A percentile compares a stretch with the other conserved stretches of the same genome.
Evolutionary conservation across 2,888 invertebrate genomes (phyloP).

Genomic region (Tryphoninae sp.): DNA sequence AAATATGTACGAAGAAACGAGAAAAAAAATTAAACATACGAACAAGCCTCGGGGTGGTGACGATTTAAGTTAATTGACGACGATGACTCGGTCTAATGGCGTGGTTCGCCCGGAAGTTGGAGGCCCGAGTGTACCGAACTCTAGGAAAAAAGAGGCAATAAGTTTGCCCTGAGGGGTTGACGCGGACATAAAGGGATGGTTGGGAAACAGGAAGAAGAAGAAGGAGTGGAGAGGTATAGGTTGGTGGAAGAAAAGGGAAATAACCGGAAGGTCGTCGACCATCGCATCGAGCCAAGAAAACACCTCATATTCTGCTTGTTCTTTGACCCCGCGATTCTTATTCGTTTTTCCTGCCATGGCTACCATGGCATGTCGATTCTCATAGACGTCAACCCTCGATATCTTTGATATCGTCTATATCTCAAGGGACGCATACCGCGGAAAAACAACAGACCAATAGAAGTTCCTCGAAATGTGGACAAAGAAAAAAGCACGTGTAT

Average conservation of each 20-base stretch:
- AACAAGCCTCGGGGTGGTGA: not conserved
- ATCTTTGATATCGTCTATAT: conserved; percentile 25
- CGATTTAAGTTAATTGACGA: not conserved
- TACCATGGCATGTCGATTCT: conserved; percentile 28
- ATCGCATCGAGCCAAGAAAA: conserved; percentile 34
- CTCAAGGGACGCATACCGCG: conserved; percentile 28
- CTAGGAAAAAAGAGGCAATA: conserved; percentile 18
- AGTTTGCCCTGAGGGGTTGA: conserved; percentile 22
- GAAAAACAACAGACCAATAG: conserved; percentile 4
- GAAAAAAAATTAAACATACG: too few relatives aligned
- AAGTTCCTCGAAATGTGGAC: conserved; percentile 28
- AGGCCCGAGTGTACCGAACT: conserved; percentile 24
- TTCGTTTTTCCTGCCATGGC: conserved; percentile 38
- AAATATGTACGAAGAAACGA: too few relatives aligned
- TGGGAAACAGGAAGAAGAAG: conserved; percentile 34
- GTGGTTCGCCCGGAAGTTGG: conserved; percentile 7
- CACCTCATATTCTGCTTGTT: conserved; percentile 34
- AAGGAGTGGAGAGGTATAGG: conserved; percentile 10
- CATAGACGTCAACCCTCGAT: conserved; percentile 29
- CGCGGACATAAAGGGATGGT: conserved; percentile 36
- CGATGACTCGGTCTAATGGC: not conserved
- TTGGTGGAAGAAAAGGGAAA: conserved; percentile 18
- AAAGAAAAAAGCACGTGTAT: not conserved
- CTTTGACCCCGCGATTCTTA: conserved; percentile 43
- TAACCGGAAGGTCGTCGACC: conserved; percentile 51